Conservation (phyloP, 2,113 vertebrate genomes). For the Abramis brama region DNA sequence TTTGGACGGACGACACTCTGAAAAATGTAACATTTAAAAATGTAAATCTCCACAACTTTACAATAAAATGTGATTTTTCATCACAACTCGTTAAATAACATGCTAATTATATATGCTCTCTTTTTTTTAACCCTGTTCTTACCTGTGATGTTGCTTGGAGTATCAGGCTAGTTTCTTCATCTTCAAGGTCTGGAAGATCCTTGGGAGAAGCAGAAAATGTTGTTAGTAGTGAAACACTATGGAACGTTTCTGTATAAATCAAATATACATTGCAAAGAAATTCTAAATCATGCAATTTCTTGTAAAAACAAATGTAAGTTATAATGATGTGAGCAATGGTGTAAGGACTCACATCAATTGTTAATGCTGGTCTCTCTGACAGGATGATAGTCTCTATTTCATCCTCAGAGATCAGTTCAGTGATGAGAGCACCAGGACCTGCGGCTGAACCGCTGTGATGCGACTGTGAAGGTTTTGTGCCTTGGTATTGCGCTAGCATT, state of each 20-base stretch:
- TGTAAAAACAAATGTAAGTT: neutral
- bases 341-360: neutral
- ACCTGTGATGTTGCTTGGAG: conserved; percentile 37
- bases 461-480: neutral
- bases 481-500: neutral
- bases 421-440: conserved; percentile 34
- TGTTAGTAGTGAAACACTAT: neutral
- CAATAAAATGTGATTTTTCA: neutral
- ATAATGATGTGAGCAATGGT: neutral
- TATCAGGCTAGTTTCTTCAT: conserved; percentile 62
- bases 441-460: neutral
- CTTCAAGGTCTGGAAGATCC: conserved; percentile 93
- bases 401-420: conserved; percentile 46
- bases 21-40: conserved; percentile 21
- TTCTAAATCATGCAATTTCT: neutral
- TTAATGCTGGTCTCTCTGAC: neutral
- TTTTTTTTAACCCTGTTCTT: neutral
- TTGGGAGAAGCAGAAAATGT: conserved; percentile 59
- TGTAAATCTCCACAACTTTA: neutral
- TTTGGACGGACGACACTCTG: conserved; percentile 71
- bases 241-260: neutral
- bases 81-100: neutral
- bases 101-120: neutral
- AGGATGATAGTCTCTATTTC: neutral
- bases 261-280: neutral